A percentile compares a stretch with the other conserved stretches of the same genome.
Evolutionary conservation across 2,888 invertebrate species (phyloP).

Genomic region (Netelia virgata): DNA sequence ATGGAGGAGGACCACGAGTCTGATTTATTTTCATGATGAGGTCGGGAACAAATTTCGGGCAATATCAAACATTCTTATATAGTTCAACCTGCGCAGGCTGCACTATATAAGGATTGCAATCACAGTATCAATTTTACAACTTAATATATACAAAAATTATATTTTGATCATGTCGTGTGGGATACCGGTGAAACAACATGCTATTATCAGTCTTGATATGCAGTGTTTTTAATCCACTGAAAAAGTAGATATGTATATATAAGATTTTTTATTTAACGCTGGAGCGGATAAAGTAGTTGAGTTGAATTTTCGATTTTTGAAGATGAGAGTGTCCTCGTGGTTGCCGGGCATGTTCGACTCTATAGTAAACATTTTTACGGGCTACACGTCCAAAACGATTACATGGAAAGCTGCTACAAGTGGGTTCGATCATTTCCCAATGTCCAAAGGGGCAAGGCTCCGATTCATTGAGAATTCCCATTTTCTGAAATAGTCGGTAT

Average conservation of each 20-base stretch:
- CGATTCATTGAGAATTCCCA: slow-evolving; percentile 85
- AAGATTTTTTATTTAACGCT: slow-evolving; percentile 42
- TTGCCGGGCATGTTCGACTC: slow-evolving; percentile 56
- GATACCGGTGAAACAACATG: not conserved
- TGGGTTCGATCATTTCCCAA: slow-evolving; percentile 84
- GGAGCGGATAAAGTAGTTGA: slow-evolving; percentile 42
- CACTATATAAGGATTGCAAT: not conserved
- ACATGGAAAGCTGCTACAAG: slow-evolving; percentile 58
- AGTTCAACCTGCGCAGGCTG: not conserved
- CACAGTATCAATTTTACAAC: not conserved
- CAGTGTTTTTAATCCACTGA: not conserved
- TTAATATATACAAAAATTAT: slow-evolving; percentile 8
- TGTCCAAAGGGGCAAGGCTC: slow-evolving; percentile 85
- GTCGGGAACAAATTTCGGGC: not conserved
- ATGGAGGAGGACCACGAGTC: slow-evolving; percentile 63
- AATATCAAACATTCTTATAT: not conserved
- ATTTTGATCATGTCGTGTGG: not conserved
- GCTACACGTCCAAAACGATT: slow-evolving; percentile 64
- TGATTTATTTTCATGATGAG: slow-evolving; percentile 68
- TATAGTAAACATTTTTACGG: slow-evolving; percentile 59
- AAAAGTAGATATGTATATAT: not conserved
- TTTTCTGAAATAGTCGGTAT: slow-evolving; percentile 86
- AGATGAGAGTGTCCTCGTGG: slow-evolving; percentile 57
- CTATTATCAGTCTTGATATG: not conserved
- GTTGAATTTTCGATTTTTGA: slow-evolving; percentile 40